Percentiles rank a stretch among this genome's conserved stretches.
These are phyloP conservation scores for Notoglanidium macrostoma DNA, from an alignment of 2,797 vertebrate genomes.

Conservation along the genomic window DNA sequence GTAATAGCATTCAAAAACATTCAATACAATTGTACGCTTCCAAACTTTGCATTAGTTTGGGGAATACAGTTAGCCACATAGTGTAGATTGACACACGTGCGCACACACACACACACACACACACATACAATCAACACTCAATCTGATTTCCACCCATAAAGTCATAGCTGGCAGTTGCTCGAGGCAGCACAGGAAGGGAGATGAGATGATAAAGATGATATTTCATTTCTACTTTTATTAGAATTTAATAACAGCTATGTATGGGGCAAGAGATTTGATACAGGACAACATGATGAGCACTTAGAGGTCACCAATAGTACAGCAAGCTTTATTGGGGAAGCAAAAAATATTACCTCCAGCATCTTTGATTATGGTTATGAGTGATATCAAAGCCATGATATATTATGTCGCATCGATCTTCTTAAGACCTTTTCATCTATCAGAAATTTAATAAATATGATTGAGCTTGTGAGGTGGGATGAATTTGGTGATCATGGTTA, in stretches of 20 bases:
- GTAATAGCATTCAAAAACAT: background rate
- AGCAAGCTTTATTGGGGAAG: background rate
- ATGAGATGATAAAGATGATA: background rate
- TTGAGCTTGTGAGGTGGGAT: background rate
- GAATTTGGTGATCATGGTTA: background rate
- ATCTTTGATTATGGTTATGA: background rate
- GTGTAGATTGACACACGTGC: background rate
- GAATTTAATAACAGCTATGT: background rate
- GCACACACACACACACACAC: constrained; percentile 5
- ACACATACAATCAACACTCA: background rate
- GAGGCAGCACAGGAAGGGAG: background rate
- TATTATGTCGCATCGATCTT: background rate
- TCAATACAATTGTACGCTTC: background rate
- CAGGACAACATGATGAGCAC: background rate
- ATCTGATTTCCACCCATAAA: constrained; percentile 3
- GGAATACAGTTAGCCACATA: background rate
- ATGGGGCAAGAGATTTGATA: background rate
- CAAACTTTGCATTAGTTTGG: background rate
- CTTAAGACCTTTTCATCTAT: background rate
- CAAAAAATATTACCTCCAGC: background rate
- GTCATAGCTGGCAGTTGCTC: background rate
- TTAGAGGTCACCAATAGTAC: background rate
- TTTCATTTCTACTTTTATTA: constrained; percentile 1
- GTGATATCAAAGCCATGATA: background rate
- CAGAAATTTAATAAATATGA: background rate